Evolutionary conservation across 2,113 vertebrate species (phyloP).

Genomic region (Oxygymnocypris stewartii): DNA sequence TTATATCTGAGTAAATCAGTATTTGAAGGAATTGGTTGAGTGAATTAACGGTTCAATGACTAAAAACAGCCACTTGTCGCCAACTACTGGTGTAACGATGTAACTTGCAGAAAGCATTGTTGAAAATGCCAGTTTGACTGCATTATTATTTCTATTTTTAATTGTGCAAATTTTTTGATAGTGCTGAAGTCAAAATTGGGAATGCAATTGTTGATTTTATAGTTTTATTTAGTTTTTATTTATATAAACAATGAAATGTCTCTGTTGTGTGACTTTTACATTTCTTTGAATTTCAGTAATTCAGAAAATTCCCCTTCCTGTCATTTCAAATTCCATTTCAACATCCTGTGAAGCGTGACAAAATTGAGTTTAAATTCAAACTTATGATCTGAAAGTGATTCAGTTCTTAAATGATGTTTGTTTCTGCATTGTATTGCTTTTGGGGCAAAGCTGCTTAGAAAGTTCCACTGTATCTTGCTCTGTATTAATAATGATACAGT

Average conservation of each 20-base stretch:
- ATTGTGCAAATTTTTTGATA: neutral
- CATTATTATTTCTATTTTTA: neutral
- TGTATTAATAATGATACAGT: slow-evolving; percentile 36
- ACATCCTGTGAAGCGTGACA: neutral
- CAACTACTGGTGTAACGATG: neutral
- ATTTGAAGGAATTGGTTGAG: neutral
- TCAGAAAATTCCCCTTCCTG: neutral
- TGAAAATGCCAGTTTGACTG: neutral
- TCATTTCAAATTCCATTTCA: neutral
- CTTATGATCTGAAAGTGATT: slow-evolving; percentile 1
- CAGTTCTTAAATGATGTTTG: neutral
- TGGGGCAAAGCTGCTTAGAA: neutral
- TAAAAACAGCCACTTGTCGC: neutral
- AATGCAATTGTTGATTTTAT: neutral
- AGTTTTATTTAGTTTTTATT: no score
- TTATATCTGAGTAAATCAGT: neutral
- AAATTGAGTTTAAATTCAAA: neutral
- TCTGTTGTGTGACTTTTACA: no score
- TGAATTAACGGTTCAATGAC: neutral
- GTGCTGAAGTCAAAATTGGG: neutral
- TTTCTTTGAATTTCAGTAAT: neutral
- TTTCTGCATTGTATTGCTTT: neutral
- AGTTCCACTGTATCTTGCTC: slow-evolving; percentile 11
- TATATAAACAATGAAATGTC: no score
- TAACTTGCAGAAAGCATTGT: neutral